Evolutionary conservation across 2,888 invertebrate genomes (phyloP).

Genomic region (Camptogramma bilineatum): DNA sequence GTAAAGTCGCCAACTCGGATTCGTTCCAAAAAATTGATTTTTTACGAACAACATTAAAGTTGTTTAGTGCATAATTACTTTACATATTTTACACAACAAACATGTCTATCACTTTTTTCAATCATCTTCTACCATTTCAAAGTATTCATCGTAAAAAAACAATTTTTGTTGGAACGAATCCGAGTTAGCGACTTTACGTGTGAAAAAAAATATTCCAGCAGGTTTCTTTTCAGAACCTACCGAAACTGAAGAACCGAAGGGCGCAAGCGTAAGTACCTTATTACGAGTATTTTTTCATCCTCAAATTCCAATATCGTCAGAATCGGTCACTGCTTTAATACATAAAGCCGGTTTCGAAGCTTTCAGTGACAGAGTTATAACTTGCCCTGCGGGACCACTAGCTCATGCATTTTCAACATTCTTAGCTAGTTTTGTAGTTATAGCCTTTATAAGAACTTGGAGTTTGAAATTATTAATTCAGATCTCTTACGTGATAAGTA

Average conservation of each 20-base stretch:
- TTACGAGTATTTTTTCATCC: not conserved
- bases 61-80: too few relatives aligned
- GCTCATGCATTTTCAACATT: conserved; percentile 58
- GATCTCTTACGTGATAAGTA: conserved; percentile 20
- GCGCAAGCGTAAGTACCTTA: not conserved
- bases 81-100: too few relatives aligned
- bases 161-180: too few relatives aligned
- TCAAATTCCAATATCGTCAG: conserved; percentile 4
- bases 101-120: too few relatives aligned
- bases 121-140: too few relatives aligned
- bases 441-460: conserved; percentile 37
- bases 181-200: too few relatives aligned
- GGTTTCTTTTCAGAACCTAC: not conserved
- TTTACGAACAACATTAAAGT: too few relatives aligned
- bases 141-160: too few relatives aligned
- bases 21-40: too few relatives aligned
- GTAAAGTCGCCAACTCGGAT: too few relatives aligned
- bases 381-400: conserved; percentile 18
- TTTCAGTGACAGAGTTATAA: conserved; percentile 25
- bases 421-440: conserved; percentile 48
- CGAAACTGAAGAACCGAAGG: not conserved
- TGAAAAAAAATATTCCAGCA: not conserved
- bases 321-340: conserved; percentile 17
- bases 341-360: not conserved
- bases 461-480: conserved; percentile 33